Conservation (phyloP, 64 coral and sea anemone species). For the Dendronephthya gigantea region DNA sequence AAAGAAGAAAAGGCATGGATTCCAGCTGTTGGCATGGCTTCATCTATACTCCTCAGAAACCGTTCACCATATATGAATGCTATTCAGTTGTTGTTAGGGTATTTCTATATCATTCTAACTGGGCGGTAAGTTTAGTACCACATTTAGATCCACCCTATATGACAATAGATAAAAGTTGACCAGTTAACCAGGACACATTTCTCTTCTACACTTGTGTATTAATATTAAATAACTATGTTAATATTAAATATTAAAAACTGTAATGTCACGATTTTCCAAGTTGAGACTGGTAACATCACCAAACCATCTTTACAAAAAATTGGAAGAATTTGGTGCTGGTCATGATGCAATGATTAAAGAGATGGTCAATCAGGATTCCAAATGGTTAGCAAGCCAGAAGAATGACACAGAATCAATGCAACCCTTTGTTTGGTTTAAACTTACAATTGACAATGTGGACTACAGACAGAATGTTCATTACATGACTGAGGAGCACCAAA, state of each 20-base stretch:
- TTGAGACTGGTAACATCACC: too few relatives aligned
- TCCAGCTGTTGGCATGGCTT: slow-evolving; percentile 48
- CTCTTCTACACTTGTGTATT: too few relatives aligned
- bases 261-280: neutral
- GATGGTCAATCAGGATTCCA: neutral
- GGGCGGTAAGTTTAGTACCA: too few relatives aligned
- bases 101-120: too few relatives aligned
- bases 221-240: neutral
- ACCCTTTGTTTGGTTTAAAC: neutral
- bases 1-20: neutral
- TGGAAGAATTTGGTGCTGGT: slow-evolving; percentile 56
- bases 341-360: neutral
- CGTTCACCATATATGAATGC: too few relatives aligned
- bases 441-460: too few relatives aligned
- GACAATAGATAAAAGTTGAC: too few relatives aligned
- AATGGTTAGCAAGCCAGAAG: neutral
- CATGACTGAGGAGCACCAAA: neutral
- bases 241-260: neutral
- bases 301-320: too few relatives aligned
- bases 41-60: slow-evolving; percentile 35
- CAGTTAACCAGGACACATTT: too few relatives aligned
- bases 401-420: neutral
- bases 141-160: too few relatives aligned
- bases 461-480: too few relatives aligned
- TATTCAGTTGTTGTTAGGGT: too few relatives aligned